A percentile compares a stretch with the other conserved stretches of the same genome.
These are phyloP conservation scores for Microtus montanus DNA, from an alignment of 2,113 vertebrate genomes.

Conservation along the genomic window DNA sequence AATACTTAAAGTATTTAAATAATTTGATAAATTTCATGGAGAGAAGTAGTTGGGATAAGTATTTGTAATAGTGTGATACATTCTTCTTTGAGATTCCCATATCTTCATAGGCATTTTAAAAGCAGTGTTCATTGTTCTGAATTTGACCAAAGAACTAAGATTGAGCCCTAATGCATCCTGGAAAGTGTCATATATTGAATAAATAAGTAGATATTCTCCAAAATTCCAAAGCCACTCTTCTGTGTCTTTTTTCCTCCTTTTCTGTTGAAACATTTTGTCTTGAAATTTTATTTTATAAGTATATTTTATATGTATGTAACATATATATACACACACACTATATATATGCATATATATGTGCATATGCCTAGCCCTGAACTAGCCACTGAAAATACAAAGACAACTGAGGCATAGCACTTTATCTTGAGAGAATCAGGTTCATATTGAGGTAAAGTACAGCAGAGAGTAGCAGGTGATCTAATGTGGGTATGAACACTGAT, in stretches of 20 bases:
- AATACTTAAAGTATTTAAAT: neutral
- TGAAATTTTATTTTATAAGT: neutral
- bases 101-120: neutral
- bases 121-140: neutral
- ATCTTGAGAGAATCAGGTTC: neutral
- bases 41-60: neutral
- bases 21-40: neutral
- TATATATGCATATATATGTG: neutral
- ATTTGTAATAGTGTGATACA: neutral
- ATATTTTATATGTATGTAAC: neutral
- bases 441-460: neutral
- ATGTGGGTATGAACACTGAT: neutral
- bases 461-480: neutral
- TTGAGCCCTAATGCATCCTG: neutral
- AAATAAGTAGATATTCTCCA: neutral
- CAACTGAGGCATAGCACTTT: neutral
- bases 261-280: neutral
- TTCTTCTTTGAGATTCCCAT: neutral
- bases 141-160: constrained; percentile 8
- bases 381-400: neutral
- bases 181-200: constrained; percentile 23
- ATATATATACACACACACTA: neutral
- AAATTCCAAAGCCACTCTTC: neutral
- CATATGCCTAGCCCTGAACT: neutral
- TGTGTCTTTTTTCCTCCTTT: neutral